phyloP scores from a whole-genome alignment of 64 coral and sea anemone species.

The Cladopsammia gracilis region DNA sequence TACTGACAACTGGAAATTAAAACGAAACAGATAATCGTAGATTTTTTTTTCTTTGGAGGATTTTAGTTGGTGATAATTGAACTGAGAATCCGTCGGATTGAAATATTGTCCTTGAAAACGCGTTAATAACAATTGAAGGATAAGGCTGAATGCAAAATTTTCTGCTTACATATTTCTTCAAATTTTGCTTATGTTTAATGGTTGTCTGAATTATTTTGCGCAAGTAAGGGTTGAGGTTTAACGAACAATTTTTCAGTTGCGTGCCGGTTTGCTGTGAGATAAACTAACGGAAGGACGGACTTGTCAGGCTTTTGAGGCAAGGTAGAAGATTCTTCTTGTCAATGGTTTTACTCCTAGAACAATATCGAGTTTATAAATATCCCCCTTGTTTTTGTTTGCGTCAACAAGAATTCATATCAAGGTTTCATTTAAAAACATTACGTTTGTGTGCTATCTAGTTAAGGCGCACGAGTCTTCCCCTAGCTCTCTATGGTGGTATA shows the following conservation, averaged over 20 bases:
- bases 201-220: neutral
- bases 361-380: slow-evolving; percentile 49
- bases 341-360: neutral
- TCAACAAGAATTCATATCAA: neutral
- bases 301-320: slow-evolving; percentile 3
- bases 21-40: slow-evolving; percentile 40
- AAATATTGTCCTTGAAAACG: slow-evolving; percentile 17
- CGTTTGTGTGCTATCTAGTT: neutral
- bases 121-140: neutral
- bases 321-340: neutral
- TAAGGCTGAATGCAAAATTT: neutral
- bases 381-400: slow-evolving; percentile 12
- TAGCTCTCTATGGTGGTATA: too few species aligned
- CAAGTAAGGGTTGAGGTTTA: neutral
- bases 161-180: neutral
- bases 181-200: neutral
- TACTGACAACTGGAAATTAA: slow-evolving; percentile 7
- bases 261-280: slow-evolving; percentile 33
- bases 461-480: too few species aligned
- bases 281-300: slow-evolving; percentile 14
- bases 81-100: slow-evolving; percentile 11
- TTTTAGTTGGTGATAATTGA: slow-evolving; percentile 36
- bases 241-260: neutral
- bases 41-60: neutral
- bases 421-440: neutral